phyloP scores from a whole-genome alignment of 2,888 invertebrate genomes.

The Onthophagus sagittarius region DNA sequence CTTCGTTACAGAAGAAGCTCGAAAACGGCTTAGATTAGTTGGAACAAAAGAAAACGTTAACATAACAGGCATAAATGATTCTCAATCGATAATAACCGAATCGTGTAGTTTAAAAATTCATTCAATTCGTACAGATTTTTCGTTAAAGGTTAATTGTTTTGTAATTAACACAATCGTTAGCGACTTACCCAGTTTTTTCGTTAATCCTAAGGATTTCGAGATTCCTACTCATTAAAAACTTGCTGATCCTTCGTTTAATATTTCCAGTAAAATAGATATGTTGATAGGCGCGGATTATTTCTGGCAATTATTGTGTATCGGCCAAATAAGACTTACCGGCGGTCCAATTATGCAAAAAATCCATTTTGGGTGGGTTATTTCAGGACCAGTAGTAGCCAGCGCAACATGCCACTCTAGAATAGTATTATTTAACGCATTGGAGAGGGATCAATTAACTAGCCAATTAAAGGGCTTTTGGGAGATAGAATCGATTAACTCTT shows the following conservation, averaged over 20 bases:
- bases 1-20: too few species aligned
- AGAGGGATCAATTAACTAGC: too few species aligned
- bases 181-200: background rate
- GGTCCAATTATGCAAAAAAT: background rate
- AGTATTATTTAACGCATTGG: too few species aligned
- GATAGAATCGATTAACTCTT: too few species aligned
- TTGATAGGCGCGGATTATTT: background rate
- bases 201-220: background rate
- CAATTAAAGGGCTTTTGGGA: too few species aligned
- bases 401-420: too few species aligned
- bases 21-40: background rate
- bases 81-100: background rate
- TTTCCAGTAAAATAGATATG: background rate
- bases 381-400: background rate
- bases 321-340: background rate
- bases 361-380: conserved; percentile 7
- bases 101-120: background rate
- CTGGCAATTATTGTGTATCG: background rate
- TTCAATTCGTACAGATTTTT: background rate
- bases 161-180: background rate
- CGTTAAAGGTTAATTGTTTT: background rate
- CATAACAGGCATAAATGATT: background rate
- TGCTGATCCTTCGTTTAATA: background rate
- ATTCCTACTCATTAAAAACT: conserved; percentile 8
- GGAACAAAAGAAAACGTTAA: background rate